Conservation (phyloP, 2,888 invertebrate species). For the Limnephilus marmoratus region DNA sequence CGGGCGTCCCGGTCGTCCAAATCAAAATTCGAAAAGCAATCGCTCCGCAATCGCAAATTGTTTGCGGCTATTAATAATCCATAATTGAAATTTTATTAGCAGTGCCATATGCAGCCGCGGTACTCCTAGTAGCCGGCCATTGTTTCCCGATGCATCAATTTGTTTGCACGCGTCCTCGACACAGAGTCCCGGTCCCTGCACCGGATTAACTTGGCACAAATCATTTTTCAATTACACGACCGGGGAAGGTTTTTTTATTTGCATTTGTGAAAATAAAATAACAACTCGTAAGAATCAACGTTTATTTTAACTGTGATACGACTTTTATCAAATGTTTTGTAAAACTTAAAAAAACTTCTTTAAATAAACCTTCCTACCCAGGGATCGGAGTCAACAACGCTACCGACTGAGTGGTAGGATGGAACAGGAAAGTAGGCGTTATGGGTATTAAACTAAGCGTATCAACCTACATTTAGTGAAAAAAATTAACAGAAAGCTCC, state of each 20-base stretch:
- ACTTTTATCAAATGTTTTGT: too few species aligned
- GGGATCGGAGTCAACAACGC: too few species aligned
- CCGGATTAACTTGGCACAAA: not conserved
- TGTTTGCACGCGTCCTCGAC: conserved; percentile 10
- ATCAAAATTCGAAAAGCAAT: conserved; percentile 37
- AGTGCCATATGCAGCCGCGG: conserved; percentile 12
- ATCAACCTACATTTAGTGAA: too few species aligned
- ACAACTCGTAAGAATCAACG: too few species aligned
- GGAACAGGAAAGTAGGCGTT: too few species aligned
- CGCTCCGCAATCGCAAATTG: conserved; percentile 31
- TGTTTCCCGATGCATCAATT: conserved; percentile 54
- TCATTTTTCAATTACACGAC: not conserved
- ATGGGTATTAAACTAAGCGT: too few species aligned
- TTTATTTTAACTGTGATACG: too few species aligned
- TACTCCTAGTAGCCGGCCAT: conserved; percentile 32
- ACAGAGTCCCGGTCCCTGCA: not conserved
- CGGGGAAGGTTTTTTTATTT: not conserved
- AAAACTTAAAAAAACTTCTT: too few species aligned
- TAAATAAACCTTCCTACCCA: too few species aligned
- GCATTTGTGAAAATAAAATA: not conserved
- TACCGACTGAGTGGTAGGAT: too few species aligned
- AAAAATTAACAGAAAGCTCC: too few species aligned
- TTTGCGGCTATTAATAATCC: conserved; percentile 58
- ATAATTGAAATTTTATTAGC: conserved; percentile 60
- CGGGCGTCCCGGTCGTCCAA: conserved; percentile 34